These are phyloP conservation scores for Nemapogon koenigi DNA, from an alignment of 2,888 invertebrate genomes.

Conservation along the genomic window DNA sequence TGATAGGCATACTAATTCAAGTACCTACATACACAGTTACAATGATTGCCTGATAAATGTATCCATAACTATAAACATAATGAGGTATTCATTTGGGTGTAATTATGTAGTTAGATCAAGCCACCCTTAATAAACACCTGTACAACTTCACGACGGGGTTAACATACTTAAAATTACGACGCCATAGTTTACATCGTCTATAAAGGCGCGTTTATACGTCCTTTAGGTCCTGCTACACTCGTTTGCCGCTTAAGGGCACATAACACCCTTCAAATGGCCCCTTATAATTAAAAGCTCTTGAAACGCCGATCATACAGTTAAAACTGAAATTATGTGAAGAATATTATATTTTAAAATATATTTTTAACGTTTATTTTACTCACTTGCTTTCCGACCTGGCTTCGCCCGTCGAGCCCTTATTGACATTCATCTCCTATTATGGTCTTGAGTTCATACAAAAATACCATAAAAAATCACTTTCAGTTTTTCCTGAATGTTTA, in stretches of 20 bases:
- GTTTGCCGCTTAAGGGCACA: conserved; percentile 44
- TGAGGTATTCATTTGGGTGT: not conserved
- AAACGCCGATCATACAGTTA: conserved; percentile 40
- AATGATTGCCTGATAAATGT: conserved; percentile 2
- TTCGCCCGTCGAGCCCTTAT: too few relatives aligned
- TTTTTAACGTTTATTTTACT: too few relatives aligned
- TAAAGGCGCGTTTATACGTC: conserved; percentile 27
- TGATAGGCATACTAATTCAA: too few relatives aligned
- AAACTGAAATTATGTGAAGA: too few relatives aligned
- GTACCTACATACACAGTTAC: not conserved
- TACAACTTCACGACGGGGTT: not conserved
- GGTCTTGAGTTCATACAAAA: too few relatives aligned
- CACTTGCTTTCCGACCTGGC: too few relatives aligned
- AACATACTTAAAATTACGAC: conserved; percentile 9
- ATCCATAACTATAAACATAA: not conserved
- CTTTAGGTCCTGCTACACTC: conserved; percentile 13
- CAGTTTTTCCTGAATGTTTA: too few relatives aligned
- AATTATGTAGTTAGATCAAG: conserved; percentile 1
- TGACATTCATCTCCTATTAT: too few relatives aligned
- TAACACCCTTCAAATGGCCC: conserved; percentile 51
- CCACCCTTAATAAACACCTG: conserved; percentile 9
- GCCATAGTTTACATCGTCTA: conserved; percentile 6
- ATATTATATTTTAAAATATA: too few relatives aligned
- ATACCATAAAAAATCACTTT: too few relatives aligned
- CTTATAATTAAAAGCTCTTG: conserved; percentile 58